phyloP scores from a whole-genome alignment of 2,888 invertebrate genomes.

The Aradus depressus region DNA sequence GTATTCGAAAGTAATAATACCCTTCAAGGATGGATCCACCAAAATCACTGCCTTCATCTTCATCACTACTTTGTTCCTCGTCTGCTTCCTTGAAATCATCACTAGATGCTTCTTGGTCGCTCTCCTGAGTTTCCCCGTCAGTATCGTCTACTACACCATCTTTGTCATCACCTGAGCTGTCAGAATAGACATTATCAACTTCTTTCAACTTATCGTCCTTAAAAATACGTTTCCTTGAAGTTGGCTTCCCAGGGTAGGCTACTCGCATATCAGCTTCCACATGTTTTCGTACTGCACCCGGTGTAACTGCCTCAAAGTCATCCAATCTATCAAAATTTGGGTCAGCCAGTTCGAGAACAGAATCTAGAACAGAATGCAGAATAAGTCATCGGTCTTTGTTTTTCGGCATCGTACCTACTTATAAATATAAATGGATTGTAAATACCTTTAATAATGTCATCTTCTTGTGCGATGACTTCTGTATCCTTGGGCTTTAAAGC shows the following conservation, averaged over 20 bases:
- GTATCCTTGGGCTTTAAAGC: conserved; percentile 14
- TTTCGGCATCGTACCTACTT: neutral
- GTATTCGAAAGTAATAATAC: too few species aligned
- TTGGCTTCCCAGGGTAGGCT: conserved; percentile 58
- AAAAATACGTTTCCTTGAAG: conserved; percentile 46
- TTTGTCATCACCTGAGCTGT: conserved; percentile 18
- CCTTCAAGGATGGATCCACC: conserved; percentile 1
- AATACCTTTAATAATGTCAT: conserved; percentile 22
- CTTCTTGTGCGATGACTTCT: conserved; percentile 22
- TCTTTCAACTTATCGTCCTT: conserved; percentile 21
- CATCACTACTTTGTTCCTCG: conserved; percentile 1
- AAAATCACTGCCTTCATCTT: neutral
- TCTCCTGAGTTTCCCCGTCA: neutral
- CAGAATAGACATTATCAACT: conserved; percentile 20
- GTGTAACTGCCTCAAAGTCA: conserved; percentile 11
- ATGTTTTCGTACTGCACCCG: conserved; percentile 17
- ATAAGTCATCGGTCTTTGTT: neutral
- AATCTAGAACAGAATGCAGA: conserved; percentile 12
- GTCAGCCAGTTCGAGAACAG: conserved; percentile 12
- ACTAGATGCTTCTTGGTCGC: neutral
- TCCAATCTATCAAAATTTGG: conserved; percentile 1
- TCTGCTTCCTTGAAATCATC: conserved; percentile 11
- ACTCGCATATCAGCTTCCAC: conserved; percentile 16
- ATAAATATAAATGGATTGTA: neutral
- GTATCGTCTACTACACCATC: conserved; percentile 3